These are phyloP conservation scores for Micrastur ruficollis DNA, from an alignment of 2,797 vertebrate genomes.

Conservation along the genomic window DNA sequence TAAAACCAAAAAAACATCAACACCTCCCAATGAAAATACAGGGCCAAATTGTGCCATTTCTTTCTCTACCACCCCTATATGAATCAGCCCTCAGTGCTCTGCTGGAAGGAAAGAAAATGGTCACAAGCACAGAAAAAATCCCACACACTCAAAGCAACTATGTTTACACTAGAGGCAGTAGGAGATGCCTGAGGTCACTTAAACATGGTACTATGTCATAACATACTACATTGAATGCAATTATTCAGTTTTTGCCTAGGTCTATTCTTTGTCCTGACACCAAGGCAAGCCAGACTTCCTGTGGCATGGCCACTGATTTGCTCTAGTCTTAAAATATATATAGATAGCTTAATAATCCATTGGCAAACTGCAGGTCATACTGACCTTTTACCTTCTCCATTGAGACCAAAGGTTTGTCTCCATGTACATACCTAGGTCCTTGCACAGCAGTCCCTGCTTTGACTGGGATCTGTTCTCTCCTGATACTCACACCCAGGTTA, in stretches of 20 bases:
- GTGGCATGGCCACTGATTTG: background rate
- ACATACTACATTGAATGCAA: background rate
- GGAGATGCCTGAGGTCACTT: background rate
- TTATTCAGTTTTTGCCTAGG: background rate
- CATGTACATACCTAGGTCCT: background rate
- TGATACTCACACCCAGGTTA: background rate
- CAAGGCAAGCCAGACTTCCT: background rate
- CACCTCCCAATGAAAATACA: background rate
- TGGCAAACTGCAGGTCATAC: background rate
- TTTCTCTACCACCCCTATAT: background rate
- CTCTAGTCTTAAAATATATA: background rate
- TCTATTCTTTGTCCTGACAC: background rate
- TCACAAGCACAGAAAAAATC: background rate
- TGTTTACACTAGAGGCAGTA: background rate
- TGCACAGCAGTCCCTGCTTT: background rate
- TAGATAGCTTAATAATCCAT: background rate
- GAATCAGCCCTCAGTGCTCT: background rate
- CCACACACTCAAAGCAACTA: background rate
- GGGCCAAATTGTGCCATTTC: background rate
- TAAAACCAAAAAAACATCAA: background rate
- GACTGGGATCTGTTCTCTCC: background rate
- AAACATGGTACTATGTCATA: rapidly evolving
- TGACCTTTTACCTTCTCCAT: background rate
- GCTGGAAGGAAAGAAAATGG: background rate
- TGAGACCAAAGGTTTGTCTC: background rate